Evolutionary conservation across 2,888 invertebrate species (phyloP), one percentile per base, ranked within the genome.

Genomic region (Zygogramma bicolorata): DNA sequence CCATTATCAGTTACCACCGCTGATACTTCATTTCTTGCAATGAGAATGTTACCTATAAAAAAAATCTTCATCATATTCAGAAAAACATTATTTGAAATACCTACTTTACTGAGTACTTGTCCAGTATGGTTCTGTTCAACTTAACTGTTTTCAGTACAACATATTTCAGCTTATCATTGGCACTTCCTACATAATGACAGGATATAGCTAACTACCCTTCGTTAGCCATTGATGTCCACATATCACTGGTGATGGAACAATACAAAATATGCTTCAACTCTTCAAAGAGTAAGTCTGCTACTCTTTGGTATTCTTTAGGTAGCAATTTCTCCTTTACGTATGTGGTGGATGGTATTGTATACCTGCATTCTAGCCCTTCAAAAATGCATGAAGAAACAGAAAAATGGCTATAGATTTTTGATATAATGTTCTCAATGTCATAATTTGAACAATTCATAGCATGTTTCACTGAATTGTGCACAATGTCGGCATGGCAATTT

Each of bases 401-500:
- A 67, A 77, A 78, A 74, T 73, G 65, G 18, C 69, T 68, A 18
- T 72, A 76, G 10, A 74, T 65, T 77, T 79, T 76, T 63, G 76
- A 70, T 71, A 77, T 68, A 3, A 77, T 62, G 75, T 77, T 78
- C 75, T 78, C 76, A 61, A 74, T 59, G 62, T 77, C 75, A 71
- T 42, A 58, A 38, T 62, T 59, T 46, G 76, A 71, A 61, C 15
- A 71, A 65, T 53, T 62, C 75, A 75, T 77, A 25, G 77, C 77
- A 76, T 73, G 67, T 63, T 68, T 79, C 10, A 77, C 68, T 8
- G 46, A 27, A 40, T 79, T 79, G 62, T 79, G 77, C 25, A 79
- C 71, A 25, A 80, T 79, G 59, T 79, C 78, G 42, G 75, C 78
- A 68, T 77, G 77, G 73, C 77, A 78, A 49, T 79, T 78, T 22